phyloP scores from a whole-genome alignment of 2,113 vertebrate species.

The Sphaerodactylus townsendi region DNA sequence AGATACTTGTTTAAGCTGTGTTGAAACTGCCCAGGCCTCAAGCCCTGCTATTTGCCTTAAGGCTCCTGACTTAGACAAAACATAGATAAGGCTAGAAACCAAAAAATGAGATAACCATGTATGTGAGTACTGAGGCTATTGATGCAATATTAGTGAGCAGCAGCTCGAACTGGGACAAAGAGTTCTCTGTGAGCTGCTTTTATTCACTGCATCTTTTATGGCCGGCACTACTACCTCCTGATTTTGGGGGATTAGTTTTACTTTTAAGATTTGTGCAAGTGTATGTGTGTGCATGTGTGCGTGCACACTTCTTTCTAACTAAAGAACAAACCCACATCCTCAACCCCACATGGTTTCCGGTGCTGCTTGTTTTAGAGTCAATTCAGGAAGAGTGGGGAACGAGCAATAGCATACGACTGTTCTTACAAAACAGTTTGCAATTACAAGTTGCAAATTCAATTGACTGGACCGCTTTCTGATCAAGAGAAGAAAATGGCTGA shows the following conservation, averaged over 20 bases:
- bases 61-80: slow-evolving; percentile 21
- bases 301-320: background rate
- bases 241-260: background rate
- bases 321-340: slow-evolving; percentile 14
- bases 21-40: slow-evolving; percentile 14
- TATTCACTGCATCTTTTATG: background rate
- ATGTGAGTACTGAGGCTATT: background rate
- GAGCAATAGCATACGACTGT: background rate
- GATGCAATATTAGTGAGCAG: slow-evolving; percentile 14
- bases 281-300: background rate
- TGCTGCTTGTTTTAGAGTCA: slow-evolving; percentile 57
- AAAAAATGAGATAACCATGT: background rate
- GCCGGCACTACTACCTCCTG: background rate
- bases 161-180: slow-evolving; percentile 1
- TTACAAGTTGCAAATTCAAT: rapidly evolving
- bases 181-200: rapidly evolving
- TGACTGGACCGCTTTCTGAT: background rate
- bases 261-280: background rate
- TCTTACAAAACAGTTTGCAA: background rate
- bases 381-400: slow-evolving; percentile 40
- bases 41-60: slow-evolving; percentile 16
- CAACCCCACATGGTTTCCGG: slow-evolving; percentile 58
- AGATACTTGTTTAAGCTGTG: slow-evolving; percentile 17
- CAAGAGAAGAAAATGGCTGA: slow-evolving; percentile 60
- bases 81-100: slow-evolving; percentile 11